Percentiles rank a stretch among this genome's conserved stretches.
phyloP scores from a whole-genome alignment of 1,140 invertebrate species.

The Drosophila saltans region DNA sequence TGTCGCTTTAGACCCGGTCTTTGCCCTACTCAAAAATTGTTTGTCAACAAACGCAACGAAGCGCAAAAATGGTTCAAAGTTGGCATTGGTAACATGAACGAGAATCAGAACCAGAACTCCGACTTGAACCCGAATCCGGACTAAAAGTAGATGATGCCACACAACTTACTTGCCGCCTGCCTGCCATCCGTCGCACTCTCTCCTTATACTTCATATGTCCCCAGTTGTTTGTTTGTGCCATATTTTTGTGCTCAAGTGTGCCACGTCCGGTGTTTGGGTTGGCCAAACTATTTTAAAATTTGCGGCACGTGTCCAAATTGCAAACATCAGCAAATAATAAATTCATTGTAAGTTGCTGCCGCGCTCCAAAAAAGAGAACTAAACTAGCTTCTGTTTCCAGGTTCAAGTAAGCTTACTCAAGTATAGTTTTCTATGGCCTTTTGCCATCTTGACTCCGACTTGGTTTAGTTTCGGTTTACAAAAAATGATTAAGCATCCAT shows the following conservation, averaged over 20 bases:
- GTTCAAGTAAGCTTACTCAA: conserved; percentile 65
- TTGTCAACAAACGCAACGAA: conserved; percentile 77
- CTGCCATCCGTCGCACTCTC: background rate
- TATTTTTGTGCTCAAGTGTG: conserved; percentile 56
- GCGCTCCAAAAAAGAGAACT: background rate
- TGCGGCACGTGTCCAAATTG: conserved; percentile 80
- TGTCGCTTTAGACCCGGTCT: conserved; percentile 11
- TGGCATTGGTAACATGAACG: background rate
- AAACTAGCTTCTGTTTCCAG: background rate
- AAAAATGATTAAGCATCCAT: conserved; percentile 61
- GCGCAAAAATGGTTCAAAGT: conserved; percentile 64
- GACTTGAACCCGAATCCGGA: conserved; percentile 19
- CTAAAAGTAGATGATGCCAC: background rate
- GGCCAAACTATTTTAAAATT: conserved; percentile 76
- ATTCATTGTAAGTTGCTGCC: conserved; percentile 66
- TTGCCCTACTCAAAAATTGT: conserved; percentile 66
- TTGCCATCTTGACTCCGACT: conserved; percentile 5
- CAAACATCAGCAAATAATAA: conserved; percentile 83
- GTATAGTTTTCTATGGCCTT: conserved; percentile 26
- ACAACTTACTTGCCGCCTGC: conserved; percentile 1
- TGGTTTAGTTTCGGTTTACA: conserved; percentile 37
- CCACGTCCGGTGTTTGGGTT: conserved; percentile 58
- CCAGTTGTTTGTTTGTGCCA: conserved; percentile 34
- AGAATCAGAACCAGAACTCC: background rate
- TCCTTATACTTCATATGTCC: background rate